Base-by-base conservation (phyloP, 2,797 vertebrate genomes). In the Siniperca undulata region DNA sequence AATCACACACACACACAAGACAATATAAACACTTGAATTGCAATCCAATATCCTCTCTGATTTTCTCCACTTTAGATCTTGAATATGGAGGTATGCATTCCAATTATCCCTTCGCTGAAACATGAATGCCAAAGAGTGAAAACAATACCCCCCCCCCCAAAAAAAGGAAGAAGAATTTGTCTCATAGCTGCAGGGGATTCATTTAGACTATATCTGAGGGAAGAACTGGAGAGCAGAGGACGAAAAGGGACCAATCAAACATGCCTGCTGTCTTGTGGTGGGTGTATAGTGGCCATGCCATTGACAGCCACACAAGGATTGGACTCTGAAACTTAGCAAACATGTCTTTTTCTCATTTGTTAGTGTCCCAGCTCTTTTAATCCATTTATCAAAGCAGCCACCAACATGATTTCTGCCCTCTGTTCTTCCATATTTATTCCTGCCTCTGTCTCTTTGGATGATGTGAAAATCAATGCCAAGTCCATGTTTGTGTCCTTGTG, bases 11-110 rank as follows among this genome's bases (percentile, higher is more conserved):
- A 81, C 78, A 66, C 83, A 77, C 30, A 82, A 90, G 67, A 85
- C 78, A 78, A 64, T 72, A 83, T 82, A 88, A 92, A 91, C 91
- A 91, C 90, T 92, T 86, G 76, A 92, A 91, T 85, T 87, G 77
- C 85, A 91, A 93, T 94, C 86, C 90, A 92, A 93, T 94, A 92
- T 91, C 84, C 86, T 77, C 58, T 76, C 77, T 85, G 78, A 88
- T 86, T 85, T 75, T 62, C 77, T 81, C 80, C 83, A 77, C 90
- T 91, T 89, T 87, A 85, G 87, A 86, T 89, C 79, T 77, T 71
- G 84, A 90, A 88, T 81, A 80, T 87, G 87, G 84, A 91, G 85
- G 87, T 93, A 83, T 82, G 83, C 84, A 70, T 89, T 91, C 87
- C 87, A 94, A 92, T 93, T 93, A 93, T 92, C 76, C 68, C 20